Evolutionary conservation across 1,140 invertebrate species (phyloP), one percentile per base, ranked within the genome.

Genomic region (Asobara japonica): DNA sequence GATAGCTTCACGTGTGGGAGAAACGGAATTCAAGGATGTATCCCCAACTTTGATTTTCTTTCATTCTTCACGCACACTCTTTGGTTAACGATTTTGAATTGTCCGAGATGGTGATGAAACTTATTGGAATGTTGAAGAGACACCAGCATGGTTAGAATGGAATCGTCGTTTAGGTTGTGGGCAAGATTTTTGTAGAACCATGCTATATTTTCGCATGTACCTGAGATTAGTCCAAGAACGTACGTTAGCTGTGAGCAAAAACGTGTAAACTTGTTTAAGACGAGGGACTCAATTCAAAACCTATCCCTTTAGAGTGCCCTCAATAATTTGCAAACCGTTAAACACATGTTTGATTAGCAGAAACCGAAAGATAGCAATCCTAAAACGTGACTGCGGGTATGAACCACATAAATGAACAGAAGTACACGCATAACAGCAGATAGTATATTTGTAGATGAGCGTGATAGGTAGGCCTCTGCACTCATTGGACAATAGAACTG

Each of bases 1-100:
- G 85, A 87, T 87, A 86, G 85, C 79, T 82, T 80, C 78, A 82
- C 80, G 82, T 84, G 83, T 81, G 84, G 84, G 84, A 80, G 75
- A 77, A 3, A 31, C 29, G 22, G 51, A 56, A 56, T 56, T 56
- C 51, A 45, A 45, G n/a, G 41, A 18, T 13, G 36, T 13, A 45
- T 45, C 25, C 22, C 11, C 22, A 22, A 56, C 51, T 56, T 56
- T 10, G 51, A 56, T 56, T 56, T 45, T 56, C 51, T 56, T 56
- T 56, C 51, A 56, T 56, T 56, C 51, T 56, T 27, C 22, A 56
- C 51, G 51, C 51, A 56, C 16, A 51, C 45, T 20, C 45, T 69
- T 20, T 69, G 18, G 65, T 62, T 51, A n/a, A n/a, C n/a, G n/a
- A n/a, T n/a, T 2, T 60, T 41, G 0, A 8, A 38, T 64, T 64